These are phyloP conservation scores for Tubulanus polymorphus DNA, from an alignment of 2,888 invertebrate species.

Conservation along the genomic window DNA sequence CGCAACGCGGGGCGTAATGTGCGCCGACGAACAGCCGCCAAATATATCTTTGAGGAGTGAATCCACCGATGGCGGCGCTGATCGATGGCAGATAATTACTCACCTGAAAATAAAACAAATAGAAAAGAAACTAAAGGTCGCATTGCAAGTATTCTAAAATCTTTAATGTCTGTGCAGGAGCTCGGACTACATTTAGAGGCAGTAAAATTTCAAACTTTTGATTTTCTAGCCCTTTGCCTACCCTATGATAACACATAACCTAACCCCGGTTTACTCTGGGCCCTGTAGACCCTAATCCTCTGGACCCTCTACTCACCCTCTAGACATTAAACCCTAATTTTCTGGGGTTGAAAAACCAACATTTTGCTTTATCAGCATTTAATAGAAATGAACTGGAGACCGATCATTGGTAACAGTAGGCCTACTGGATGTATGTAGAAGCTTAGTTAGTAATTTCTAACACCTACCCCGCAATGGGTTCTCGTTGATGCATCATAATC, in stretches of 20 bases:
- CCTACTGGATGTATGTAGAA: background rate
- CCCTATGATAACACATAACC: too few species aligned
- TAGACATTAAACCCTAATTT: too few species aligned
- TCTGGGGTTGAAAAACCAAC: too few species aligned
- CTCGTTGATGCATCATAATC: background rate
- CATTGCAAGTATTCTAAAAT: too few species aligned
- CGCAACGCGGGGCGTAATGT: constrained; percentile 76
- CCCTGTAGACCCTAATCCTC: too few species aligned
- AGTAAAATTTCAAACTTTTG: too few species aligned
- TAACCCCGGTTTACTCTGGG: too few species aligned
- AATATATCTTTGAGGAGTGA: constrained; percentile 82
- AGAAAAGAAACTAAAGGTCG: background rate
- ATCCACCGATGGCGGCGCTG: constrained; percentile 87
- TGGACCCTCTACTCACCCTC: too few species aligned
- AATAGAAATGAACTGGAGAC: background rate
- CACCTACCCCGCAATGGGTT: background rate
- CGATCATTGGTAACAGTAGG: background rate
- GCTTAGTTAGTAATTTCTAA: background rate
- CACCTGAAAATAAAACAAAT: constrained; percentile 63
- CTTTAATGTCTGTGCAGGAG: too few species aligned
- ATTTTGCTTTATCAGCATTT: background rate
- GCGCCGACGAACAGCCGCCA: constrained; percentile 89
- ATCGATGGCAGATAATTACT: constrained; percentile 92
- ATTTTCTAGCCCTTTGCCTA: too few species aligned
- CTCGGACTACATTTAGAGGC: too few species aligned